Evolutionary conservation across 2,888 invertebrate genomes (phyloP), one percentile per base, ranked within the genome.

Genomic region (Volucella zonaria): DNA sequence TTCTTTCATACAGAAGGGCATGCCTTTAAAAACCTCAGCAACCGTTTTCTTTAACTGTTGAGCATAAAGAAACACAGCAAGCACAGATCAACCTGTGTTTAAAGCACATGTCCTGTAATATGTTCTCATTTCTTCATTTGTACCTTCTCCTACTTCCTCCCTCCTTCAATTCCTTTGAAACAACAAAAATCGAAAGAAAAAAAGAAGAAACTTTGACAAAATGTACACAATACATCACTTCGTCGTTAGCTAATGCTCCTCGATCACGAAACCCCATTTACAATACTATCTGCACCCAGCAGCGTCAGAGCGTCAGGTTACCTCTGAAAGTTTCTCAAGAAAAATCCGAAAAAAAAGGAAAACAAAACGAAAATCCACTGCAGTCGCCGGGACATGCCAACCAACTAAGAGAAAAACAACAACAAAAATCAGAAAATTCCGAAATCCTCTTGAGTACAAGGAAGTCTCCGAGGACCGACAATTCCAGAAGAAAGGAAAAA

Each of bases 181-280:
- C 6, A 43, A 62, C 15, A 52, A 58, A 51, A 73, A 62, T 43
- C 23, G 54, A 43, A 18, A 14, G 49, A 1, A 49, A 23, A 8
- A 47, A 52, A 38, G 56, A 61, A 58, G 64, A 77, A 75, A 71
- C 51, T 75, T 79, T 71, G 78, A 79, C 75, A 83, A 71, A 83
- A 78, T 75, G 70, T 71, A 79, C 75, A 79, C 47, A 83, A 83
- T 83, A 83, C 79, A 83, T 83, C 83, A 83, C 79, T 75, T 79
- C 70, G 75, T 79, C 79, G 75, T 79, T 79, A 70, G 75, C 66
- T 83, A 83, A 83, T 83, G 75, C 83, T 14, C 75, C 79, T 79
- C 75, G 79, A 83, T 83, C 83, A 83, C 83, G 83, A 66, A 79
- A 71, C 68, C 70, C 56, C 52, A 83, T 83, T 79, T 83, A 31